These are phyloP conservation scores for Dendrolimus kikuchii DNA, from an alignment of 1,140 invertebrate genomes.

Conservation along the genomic window DNA sequence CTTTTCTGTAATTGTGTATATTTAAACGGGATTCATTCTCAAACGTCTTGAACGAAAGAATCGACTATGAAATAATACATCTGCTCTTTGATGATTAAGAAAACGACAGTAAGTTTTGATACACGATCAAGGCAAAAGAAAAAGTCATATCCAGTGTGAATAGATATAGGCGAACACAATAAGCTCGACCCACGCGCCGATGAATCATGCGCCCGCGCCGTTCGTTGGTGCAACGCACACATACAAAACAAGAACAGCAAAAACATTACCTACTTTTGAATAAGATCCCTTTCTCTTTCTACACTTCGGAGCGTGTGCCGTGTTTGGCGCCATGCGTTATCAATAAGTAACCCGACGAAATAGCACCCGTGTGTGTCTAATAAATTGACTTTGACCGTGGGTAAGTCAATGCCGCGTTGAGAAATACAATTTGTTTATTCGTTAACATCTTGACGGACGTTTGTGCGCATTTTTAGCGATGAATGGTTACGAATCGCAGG, in stretches of 20 bases:
- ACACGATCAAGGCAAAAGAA: constrained; percentile 36
- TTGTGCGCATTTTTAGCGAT: background rate
- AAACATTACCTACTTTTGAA: constrained; percentile 72
- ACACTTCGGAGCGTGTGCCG: constrained; percentile 44
- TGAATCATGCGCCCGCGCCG: constrained; percentile 51
- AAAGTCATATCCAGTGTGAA: constrained; percentile 48
- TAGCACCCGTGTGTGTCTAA: constrained; percentile 17
- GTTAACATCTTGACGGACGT: background rate
- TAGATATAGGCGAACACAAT: constrained; percentile 53
- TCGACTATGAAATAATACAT: background rate
- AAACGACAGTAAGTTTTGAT: constrained; percentile 21
- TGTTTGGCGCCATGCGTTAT: constrained; percentile 44
- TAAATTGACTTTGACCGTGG: constrained; percentile 22
- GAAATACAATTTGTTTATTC: background rate
- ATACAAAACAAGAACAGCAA: constrained; percentile 47
- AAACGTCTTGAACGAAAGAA: background rate
- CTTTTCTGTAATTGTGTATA: constrained; percentile 26
- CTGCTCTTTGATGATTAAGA: constrained; percentile 8
- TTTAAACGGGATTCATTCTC: constrained; percentile 10
- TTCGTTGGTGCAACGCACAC: constrained; percentile 32
- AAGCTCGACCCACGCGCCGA: constrained; percentile 60
- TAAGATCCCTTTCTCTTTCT: constrained; percentile 71
- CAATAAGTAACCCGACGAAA: constrained; percentile 29
- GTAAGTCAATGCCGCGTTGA: constrained; percentile 13
- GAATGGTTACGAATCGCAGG: too few relatives aligned